A percentile compares a stretch with the other conserved stretches of the same genome.
These are phyloP conservation scores for Melanargia galathea DNA, from an alignment of 2,888 invertebrate genomes.

Conservation along the genomic window DNA sequence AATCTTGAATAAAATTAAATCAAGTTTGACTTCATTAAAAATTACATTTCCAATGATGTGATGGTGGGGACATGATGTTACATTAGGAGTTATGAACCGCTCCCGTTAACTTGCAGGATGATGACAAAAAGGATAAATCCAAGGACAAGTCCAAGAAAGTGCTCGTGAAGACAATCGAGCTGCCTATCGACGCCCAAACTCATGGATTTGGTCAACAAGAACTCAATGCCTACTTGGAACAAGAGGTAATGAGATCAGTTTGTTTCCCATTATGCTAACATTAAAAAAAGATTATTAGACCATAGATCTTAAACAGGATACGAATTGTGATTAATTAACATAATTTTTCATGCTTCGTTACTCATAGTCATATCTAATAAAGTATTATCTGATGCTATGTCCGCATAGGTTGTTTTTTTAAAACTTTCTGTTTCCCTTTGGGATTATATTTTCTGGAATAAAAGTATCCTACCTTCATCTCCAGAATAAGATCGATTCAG, in stretches of 20 bases:
- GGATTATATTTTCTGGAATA: no score
- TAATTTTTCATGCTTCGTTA: no score
- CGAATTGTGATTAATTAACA: no score
- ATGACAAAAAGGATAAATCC: constrained; percentile 85
- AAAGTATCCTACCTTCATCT: no score
- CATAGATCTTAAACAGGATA: no score
- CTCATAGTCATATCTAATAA: no score
- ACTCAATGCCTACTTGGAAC: constrained; percentile 88
- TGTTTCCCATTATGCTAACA: no score
- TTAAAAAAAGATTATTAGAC: no score
- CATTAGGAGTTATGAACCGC: constrained; percentile 59
- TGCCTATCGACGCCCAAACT: constrained; percentile 90
- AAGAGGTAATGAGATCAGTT: constrained; percentile 83
- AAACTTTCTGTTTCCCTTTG: no score
- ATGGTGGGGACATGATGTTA: constrained; percentile 63
- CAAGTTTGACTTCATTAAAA: background rate
- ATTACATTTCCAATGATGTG: constrained; percentile 53
- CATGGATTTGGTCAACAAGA: constrained; percentile 88
- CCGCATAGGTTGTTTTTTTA: no score
- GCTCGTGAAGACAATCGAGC: constrained; percentile 89
- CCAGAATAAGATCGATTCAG: no score
- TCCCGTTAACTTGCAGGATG: constrained; percentile 75
- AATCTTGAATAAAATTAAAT: constrained; percentile 2
- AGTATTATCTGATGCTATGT: no score
- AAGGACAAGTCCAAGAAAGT: constrained; percentile 87